These are phyloP conservation scores for Drosophila greeni DNA, from an alignment of 2,888 invertebrate genomes.

Conservation along the genomic window DNA sequence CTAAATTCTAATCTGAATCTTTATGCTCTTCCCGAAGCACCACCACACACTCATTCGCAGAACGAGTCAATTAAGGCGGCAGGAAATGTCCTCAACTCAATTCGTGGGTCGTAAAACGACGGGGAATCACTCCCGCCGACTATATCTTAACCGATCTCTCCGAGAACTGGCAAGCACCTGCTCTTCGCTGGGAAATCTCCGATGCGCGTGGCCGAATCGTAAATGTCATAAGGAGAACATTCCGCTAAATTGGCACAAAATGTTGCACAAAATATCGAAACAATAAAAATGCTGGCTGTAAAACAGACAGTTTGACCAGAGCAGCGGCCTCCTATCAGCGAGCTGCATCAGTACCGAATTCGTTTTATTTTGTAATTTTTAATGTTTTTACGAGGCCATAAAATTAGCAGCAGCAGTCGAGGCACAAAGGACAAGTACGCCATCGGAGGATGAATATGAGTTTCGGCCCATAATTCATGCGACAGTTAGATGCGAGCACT, in stretches of 20 bases:
- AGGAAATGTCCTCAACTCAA: constrained; percentile 31
- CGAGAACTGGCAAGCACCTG: constrained; percentile 23
- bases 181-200: constrained; percentile 2
- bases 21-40: neutral
- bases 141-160: constrained; percentile 36
- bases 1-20: constrained; percentile 9
- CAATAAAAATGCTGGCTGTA: constrained; percentile 32
- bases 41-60: neutral
- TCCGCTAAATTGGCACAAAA: constrained; percentile 49
- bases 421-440: constrained; percentile 16
- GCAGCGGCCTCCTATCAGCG: constrained; percentile 16
- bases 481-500: constrained; percentile 54
- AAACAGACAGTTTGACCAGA: constrained; percentile 15
- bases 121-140: constrained; percentile 13
- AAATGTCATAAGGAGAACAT: constrained; percentile 49
- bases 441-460: constrained; percentile 17
- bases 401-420: constrained; percentile 50
- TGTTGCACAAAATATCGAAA: constrained; percentile 37
- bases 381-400: constrained; percentile 69
- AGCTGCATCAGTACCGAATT: constrained; percentile 19
- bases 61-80: constrained; percentile 27
- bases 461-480: constrained; percentile 53
- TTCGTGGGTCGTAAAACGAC: constrained; percentile 31
- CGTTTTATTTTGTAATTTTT: constrained; percentile 54
- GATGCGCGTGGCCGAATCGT: constrained; percentile 12